Conservation (phyloP, 2,113 vertebrate genomes). For the Otocyon megalotis region DNA sequence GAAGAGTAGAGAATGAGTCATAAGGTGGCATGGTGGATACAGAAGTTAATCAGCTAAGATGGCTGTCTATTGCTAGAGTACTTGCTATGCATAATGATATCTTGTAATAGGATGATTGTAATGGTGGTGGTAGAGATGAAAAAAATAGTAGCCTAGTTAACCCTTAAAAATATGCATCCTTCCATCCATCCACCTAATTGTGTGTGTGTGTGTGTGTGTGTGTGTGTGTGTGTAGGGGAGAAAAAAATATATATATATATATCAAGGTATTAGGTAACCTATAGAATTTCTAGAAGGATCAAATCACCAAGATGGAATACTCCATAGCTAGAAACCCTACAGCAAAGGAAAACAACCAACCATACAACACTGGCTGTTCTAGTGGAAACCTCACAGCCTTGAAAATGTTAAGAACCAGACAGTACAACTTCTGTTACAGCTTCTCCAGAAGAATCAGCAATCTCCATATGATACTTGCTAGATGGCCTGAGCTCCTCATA, state of each 20-base stretch:
- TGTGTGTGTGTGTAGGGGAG: no score
- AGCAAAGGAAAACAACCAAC: background rate
- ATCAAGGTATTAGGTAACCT: constrained; percentile 26
- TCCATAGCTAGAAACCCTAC: background rate
- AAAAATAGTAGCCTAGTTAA: background rate
- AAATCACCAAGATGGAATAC: background rate
- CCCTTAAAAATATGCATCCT: background rate
- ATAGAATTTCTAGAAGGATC: background rate
- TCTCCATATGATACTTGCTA: background rate
- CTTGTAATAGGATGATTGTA: background rate
- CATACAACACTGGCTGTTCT: background rate
- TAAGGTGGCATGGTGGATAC: background rate
- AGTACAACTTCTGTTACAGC: background rate
- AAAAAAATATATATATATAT: background rate
- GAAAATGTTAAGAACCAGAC: background rate
- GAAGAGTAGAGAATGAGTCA: background rate
- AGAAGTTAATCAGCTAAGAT: background rate
- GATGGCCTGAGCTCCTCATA: background rate
- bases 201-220: no score
- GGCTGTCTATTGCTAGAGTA: background rate
- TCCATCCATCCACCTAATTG: background rate
- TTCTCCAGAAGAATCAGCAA: background rate
- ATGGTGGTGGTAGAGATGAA: background rate
- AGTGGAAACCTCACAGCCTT: background rate
- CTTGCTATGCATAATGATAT: background rate